Base-by-base conservation (phyloP, 2,888 invertebrate genomes). In the Dendrolimus houi region DNA sequence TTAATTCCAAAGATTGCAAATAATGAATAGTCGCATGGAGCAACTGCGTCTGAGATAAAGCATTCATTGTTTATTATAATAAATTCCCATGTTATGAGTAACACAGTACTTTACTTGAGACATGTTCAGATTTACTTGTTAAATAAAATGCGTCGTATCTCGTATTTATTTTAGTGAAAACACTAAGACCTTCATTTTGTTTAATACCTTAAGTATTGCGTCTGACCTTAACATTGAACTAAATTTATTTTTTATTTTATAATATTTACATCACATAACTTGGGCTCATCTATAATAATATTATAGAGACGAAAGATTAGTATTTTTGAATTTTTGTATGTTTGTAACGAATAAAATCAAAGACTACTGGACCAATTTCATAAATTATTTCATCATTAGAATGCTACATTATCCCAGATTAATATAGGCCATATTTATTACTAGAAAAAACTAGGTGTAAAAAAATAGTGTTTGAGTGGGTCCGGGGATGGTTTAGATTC, bases 81-180 rank as follows among this genome's bases (percentile, higher is more conserved):
- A 62, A 64, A 69, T 66, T 66, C 63, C 54, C 60, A 42, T 53
- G 47, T 60, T 60, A 62, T 69, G 64, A 66, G 55, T 63, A 63
- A 69, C 62, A 63, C 47, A 47, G 47, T 47, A 47, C 47, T 47
- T 47, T 6, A 29, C 29, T 29, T 29, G 29, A 29, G 6, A 47
- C 12, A 47, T 10, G 12, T 47, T 0, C 47, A 47, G 47, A 47
- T 47, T 47, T 47, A 47, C 47, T 47, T 47, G 12, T 47, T 9
- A 47, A 47, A 47, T 47, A 47, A 10, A 9, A 10, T 47, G 47
- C 47, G 1, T 12, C 2, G 9, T 47, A 47, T 47, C 47, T 47
- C 9, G 12, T 10, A 47, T 47, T 47, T 47, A 47, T 12, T 47
- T 47, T 10, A 47, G 47, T 47, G 47, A 47, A 47, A 47, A 47